Percentiles rank a stretch among this genome's conserved stretches.
Conservation (phyloP, 2,113 vertebrate species). For the Megalops atlanticus region DNA sequence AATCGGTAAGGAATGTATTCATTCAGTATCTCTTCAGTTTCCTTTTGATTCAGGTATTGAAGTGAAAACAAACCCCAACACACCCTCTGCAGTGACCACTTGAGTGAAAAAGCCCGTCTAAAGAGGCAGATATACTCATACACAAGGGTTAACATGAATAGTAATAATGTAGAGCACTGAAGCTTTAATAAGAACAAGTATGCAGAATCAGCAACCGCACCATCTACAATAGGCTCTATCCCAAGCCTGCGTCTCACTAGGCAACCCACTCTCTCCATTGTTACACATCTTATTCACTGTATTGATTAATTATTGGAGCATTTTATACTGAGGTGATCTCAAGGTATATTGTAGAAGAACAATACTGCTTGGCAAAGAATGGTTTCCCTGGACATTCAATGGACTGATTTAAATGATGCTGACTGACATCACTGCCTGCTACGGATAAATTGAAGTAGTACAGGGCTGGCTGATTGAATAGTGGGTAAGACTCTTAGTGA, state of each 20-base stretch:
- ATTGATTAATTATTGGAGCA: slow-evolving; percentile 63
- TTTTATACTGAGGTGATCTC: slow-evolving; percentile 64
- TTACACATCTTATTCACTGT: slow-evolving; percentile 48
- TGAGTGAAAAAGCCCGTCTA: not conserved
- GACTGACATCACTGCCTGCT: slow-evolving; percentile 46
- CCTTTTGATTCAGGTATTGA: no score
- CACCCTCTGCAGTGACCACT: not conserved
- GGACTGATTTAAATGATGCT: slow-evolving; percentile 40
- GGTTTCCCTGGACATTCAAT: slow-evolving; percentile 22
- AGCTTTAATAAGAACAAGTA: not conserved
- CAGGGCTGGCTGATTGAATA: slow-evolving; percentile 36
- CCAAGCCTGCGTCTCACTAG: slow-evolving; percentile 37
- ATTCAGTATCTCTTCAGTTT: no score
- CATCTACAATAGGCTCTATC: slow-evolving; percentile 50
- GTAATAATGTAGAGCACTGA: not conserved
- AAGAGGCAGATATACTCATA: not conserved
- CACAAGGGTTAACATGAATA: not conserved
- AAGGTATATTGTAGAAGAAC: slow-evolving; percentile 29
- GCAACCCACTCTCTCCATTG: slow-evolving; percentile 39
- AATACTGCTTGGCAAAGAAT: slow-evolving; percentile 28
- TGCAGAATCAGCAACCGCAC: slow-evolving; percentile 32
- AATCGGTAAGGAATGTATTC: no score
- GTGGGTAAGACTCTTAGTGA: slow-evolving; percentile 28
- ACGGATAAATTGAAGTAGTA: slow-evolving; percentile 40
- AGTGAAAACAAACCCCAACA: not conserved